Conservation (phyloP, 1,140 invertebrate genomes). For the Cyphomyrmex costatus region DNA sequence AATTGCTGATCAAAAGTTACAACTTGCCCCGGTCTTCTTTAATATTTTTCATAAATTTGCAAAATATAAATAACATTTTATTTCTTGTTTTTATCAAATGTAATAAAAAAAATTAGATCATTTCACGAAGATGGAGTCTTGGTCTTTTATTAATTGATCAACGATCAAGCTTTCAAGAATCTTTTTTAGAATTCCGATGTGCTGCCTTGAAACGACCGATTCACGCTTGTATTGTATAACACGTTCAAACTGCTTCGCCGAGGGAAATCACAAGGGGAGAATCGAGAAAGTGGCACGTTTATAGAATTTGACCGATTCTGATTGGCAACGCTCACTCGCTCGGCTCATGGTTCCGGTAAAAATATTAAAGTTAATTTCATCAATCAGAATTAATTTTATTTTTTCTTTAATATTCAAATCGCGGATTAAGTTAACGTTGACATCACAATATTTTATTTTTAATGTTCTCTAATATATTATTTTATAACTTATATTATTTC, state of each 20-base stretch:
- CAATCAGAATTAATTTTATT: neutral
- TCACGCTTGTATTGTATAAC: slow-evolving; percentile 4
- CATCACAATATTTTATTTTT: neutral
- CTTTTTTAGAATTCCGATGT: slow-evolving; percentile 4
- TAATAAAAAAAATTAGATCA: neutral
- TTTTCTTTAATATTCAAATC: neutral
- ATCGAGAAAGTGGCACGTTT: neutral
- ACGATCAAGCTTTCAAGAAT: neutral
- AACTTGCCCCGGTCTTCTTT: no score
- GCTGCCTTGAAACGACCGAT: slow-evolving; percentile 33
- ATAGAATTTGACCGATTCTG: slow-evolving; percentile 39
- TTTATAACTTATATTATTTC: slow-evolving; percentile 34
- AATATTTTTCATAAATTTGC: neutral
- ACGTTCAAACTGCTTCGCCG: slow-evolving; percentile 17
- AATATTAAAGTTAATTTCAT: neutral
- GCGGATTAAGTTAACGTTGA: neutral
- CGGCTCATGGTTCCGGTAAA: slow-evolving; percentile 16
- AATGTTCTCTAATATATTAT: neutral
- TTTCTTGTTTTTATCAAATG: neutral
- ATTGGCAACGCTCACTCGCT: slow-evolving; percentile 29
- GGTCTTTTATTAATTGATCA: no score
- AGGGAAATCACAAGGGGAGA: slow-evolving; percentile 58
- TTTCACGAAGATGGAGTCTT: neutral
- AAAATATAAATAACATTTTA: neutral
- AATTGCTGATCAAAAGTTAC: no score